A percentile compares a stretch with the other conserved stretches of the same genome.
phyloP scores from a whole-genome alignment of 2,113 vertebrate genomes.

The Phycodurus eques region DNA sequence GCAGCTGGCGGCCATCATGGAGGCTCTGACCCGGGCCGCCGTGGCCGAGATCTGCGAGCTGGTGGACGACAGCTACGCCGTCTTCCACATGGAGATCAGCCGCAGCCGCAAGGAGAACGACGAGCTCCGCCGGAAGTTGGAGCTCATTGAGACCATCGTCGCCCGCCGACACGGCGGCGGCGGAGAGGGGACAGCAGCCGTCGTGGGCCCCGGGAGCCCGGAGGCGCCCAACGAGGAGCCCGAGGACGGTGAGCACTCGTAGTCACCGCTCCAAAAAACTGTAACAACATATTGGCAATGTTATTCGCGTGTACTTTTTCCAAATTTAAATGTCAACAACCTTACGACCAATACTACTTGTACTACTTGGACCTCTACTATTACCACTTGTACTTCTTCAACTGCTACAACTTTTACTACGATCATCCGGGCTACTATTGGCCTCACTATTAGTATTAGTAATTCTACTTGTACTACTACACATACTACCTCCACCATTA shows the following conservation, averaged over 20 bases:
- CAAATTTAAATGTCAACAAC: too few species aligned
- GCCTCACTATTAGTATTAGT: too few species aligned
- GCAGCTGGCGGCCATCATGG: slow-evolving; percentile 67
- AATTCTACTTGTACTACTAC: neutral
- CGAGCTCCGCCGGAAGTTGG: slow-evolving; percentile 55
- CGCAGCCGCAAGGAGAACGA: slow-evolving; percentile 64
- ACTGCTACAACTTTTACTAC: too few species aligned
- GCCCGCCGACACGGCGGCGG: slow-evolving; percentile 7
- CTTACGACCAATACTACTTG: neutral
- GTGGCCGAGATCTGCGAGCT: slow-evolving; percentile 68
- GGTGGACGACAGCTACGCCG: slow-evolving; percentile 56
- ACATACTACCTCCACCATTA: neutral
- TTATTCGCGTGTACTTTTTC: too few species aligned
- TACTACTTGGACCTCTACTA: too few species aligned
- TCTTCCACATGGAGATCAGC: slow-evolving; percentile 58
- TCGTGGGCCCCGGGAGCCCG: slow-evolving; percentile 1
- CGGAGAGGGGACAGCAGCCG: neutral
- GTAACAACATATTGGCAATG: too few species aligned
- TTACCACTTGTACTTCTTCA: too few species aligned
- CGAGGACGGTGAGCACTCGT: slow-evolving; percentile 4
- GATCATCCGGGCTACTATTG: too few species aligned
- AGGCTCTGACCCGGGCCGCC: slow-evolving; percentile 62
- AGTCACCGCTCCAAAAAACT: too few species aligned
- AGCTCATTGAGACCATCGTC: slow-evolving; percentile 55
- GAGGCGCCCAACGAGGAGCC: slow-evolving; percentile 10